Base-by-base conservation (phyloP, 2,113 vertebrate species). In the Tupaia chinensis region DNA sequence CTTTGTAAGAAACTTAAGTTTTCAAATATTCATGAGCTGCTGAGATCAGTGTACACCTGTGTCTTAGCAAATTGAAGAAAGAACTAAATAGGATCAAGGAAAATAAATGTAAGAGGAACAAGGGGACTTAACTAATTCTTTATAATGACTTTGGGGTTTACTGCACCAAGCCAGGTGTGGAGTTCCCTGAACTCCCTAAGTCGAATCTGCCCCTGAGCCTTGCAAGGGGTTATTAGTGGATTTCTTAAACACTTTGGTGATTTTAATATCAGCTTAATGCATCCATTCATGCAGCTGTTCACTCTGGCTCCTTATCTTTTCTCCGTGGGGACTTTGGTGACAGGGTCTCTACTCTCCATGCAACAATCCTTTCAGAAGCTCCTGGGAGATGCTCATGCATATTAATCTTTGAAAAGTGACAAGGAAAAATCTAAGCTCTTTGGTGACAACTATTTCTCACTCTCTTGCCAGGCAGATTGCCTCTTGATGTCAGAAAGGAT, bases 81-180 rank as follows among this genome's bases (percentile, higher is more conserved):
- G 66, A 85, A 88, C 85, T 79, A 95, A 94, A 97, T 81, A 94
- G 83, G 76, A 96, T 96, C 89, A 96, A 89, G 69, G 83, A 85
- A 97, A 97, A 96, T 96, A 96, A 93, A 96, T 94, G 77, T 69
- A 80, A 77, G 44, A 93, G 87, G 89, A 95, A 96, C 87, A 94
- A 92, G 74, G 66, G 53, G 85, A 69, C 73, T 97, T 96, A 94
- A 93, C 93, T 95, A 91, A 94, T 96, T 94, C 91, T 89, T 81
- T 10, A 13, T 95, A 94, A 95, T 93, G 89, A 95, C 83, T 94
- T 54, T 65, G 80, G 95, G 83, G 94, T 89, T 97, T 95, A 96
- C 69, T 86, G 54, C 19, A 95, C 20, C 73, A 85, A 95, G 63
- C 74, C 96, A 96, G 93, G 96, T 96, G 69, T 84, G 56, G 89